A percentile compares a stretch with the other conserved stretches of the same genome.
Conservation (phyloP, 2,113 vertebrate genomes). For the Muntiacus reevesi region DNA sequence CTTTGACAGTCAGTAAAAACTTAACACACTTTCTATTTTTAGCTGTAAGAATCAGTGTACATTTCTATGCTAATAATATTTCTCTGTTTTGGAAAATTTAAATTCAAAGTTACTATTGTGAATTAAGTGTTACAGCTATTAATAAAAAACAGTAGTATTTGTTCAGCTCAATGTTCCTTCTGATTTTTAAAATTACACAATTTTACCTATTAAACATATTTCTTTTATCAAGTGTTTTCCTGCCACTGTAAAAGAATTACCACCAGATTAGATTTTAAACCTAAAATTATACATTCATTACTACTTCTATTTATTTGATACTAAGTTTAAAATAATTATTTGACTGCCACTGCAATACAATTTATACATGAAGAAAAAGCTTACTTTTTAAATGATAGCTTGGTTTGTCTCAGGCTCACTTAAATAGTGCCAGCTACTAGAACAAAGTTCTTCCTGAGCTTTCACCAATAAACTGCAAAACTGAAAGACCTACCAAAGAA, state of each 20-base stretch:
- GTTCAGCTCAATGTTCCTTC: not conserved
- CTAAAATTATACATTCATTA: constrained; percentile 25
- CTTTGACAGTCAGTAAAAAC: constrained; percentile 41
- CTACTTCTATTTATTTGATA: constrained; percentile 42
- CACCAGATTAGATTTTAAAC: constrained; percentile 16
- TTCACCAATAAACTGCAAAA: constrained; percentile 35
- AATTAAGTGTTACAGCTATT: constrained; percentile 37
- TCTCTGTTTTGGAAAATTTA: constrained; percentile 44
- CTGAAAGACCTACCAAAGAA: constrained; percentile 19
- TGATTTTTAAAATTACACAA: constrained; percentile 19
- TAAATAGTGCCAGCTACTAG: constrained; percentile 24
- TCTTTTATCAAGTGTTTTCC: constrained; percentile 36
- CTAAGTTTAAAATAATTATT: constrained; percentile 40
- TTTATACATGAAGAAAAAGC: not conserved
- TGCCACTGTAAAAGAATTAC: constrained; percentile 56
- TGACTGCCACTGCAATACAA: not conserved
- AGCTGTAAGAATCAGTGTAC: constrained; percentile 64
- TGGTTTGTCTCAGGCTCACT: constrained; percentile 38
- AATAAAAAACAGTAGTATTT: constrained; percentile 39
- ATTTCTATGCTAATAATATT: not conserved
- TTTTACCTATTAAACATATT: not conserved
- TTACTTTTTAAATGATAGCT: constrained; percentile 13
- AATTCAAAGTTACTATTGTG: constrained; percentile 53
- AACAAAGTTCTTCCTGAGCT: constrained; percentile 44
- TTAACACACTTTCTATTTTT: constrained; percentile 64